Evolutionary conservation across 2,113 vertebrate species (phyloP), one percentile per base, ranked within the genome.

Genomic region (Rhombomys opimus): DNA sequence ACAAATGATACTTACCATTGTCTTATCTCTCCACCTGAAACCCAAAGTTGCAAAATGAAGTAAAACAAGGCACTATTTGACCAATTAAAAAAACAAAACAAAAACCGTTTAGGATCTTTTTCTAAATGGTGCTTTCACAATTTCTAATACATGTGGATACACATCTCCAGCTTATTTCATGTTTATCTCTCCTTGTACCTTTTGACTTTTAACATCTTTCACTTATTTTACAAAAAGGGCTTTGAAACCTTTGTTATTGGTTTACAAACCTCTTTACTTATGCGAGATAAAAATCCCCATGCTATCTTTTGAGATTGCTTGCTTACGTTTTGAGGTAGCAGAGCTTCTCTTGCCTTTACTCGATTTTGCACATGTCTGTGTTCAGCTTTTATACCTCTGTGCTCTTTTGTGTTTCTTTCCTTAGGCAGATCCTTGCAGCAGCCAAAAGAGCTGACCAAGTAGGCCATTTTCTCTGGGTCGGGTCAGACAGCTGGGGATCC

Each of bases 401-500:
- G 27, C 76, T 9, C 93, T 92, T 67, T 11, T 1, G 0, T 68
- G 0, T 94, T 97, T 63, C 90, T 95, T 32, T 93, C 90, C 54
- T 35, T 98, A 99, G 99, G 98, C 99, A 99, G 20, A 98, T 99
- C 96, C 99, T 99, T 57, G 99, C 99, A 0, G 99, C 99, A 7
- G 99, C 99, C 27, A 99, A 99, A 98, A 98, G 99, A 95, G 99
- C 99, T 0, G 99, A 99, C 65, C 99, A 99, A 97, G 98, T 99
- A 3, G 99, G 99, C 0, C 99, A 99, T 57, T 99, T 99, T 98
- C 98, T 99, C 0, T 99, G 99, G 99, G 99, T 99, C 38, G 99
- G 99, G 78, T 99, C 99, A 0, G 99, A 99, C 98, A 99, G 99
- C 50, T 99, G 99, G 99, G 99, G 99, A n/a, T 99, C 99, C 95